phyloP scores from a whole-genome alignment of 1,140 invertebrate genomes.

The Pseudomyrmex flavicornis region DNA sequence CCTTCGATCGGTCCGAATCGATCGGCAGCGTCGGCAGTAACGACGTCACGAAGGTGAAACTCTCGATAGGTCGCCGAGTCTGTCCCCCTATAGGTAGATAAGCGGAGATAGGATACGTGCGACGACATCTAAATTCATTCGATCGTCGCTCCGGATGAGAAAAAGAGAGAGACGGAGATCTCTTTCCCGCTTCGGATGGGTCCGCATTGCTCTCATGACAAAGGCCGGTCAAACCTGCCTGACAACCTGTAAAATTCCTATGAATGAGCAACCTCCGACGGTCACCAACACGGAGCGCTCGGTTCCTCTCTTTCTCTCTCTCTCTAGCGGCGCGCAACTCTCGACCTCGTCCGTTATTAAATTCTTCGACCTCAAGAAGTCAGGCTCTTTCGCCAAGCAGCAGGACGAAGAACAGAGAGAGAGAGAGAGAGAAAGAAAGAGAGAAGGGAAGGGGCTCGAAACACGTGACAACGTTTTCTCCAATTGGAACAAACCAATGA shows the following conservation, averaged over 20 bases:
- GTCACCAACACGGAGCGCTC: slow-evolving; percentile 59
- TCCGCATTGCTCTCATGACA: slow-evolving; percentile 75
- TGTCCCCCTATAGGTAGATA: slow-evolving; percentile 18
- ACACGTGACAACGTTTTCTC: slow-evolving; percentile 61
- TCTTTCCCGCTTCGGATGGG: slow-evolving; percentile 7
- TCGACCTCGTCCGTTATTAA: slow-evolving; percentile 76
- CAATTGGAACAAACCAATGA: slow-evolving; percentile 7
- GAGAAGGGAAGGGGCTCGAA: background rate
- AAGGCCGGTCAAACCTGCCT: slow-evolving; percentile 81
- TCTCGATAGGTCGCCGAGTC: slow-evolving; percentile 36
- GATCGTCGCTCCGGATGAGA: slow-evolving; percentile 54
- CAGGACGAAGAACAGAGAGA: slow-evolving; percentile 1
- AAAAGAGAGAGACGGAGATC: slow-evolving; percentile 47
- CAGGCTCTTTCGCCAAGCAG: slow-evolving; percentile 5
- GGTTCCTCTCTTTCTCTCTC: slow-evolving; percentile 53
- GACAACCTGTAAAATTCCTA: slow-evolving; percentile 82
- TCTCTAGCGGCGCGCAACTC: slow-evolving; percentile 31
- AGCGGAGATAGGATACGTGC: slow-evolving; percentile 40
- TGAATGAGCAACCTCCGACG: slow-evolving; percentile 79
- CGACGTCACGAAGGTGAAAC: slow-evolving; percentile 35
- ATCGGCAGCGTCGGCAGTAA: slow-evolving; percentile 20
- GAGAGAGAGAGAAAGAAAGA: background rate
- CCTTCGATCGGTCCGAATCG: slow-evolving; percentile 23
- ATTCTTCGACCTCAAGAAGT: slow-evolving; percentile 74
- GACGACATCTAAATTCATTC: slow-evolving; percentile 68